Evolutionary conservation across 2,888 invertebrate species (phyloP).

Genomic region (Omphaloscelis lunosa): DNA sequence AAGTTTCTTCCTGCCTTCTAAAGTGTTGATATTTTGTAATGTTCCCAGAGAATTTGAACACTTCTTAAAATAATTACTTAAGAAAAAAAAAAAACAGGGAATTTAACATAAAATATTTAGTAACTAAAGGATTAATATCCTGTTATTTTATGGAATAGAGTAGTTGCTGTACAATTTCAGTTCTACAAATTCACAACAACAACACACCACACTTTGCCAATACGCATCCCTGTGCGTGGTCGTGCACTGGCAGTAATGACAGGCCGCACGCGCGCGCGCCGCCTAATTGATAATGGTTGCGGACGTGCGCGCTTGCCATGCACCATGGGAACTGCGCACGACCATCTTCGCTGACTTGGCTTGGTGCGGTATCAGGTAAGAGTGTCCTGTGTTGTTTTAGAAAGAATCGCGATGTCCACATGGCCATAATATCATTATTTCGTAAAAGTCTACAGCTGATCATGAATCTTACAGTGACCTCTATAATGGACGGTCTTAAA

Average conservation of each 20-base stretch:
- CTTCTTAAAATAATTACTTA: neutral
- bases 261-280: conserved; percentile 88
- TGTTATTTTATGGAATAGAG: neutral
- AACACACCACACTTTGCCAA: conserved; percentile 54
- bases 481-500: no score
- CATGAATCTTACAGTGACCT: no score
- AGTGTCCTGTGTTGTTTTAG: conserved; percentile 6
- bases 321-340: conserved; percentile 80
- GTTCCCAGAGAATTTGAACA: neutral
- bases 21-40: neutral
- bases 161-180: no score
- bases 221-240: conserved; percentile 80
- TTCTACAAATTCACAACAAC: neutral
- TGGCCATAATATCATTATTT: neutral
- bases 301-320: conserved; percentile 83
- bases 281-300: conserved; percentile 89
- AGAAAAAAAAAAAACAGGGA: neutral
- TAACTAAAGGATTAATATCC: neutral
- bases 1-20: no score
- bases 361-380: conserved; percentile 69
- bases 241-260: conserved; percentile 87
- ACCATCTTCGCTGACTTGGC: conserved; percentile 57
- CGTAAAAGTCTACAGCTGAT: neutral
- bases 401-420: neutral
- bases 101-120: neutral